Base-by-base conservation (phyloP, 2,797 vertebrate genomes). In the Monodelphis domestica region DNA sequence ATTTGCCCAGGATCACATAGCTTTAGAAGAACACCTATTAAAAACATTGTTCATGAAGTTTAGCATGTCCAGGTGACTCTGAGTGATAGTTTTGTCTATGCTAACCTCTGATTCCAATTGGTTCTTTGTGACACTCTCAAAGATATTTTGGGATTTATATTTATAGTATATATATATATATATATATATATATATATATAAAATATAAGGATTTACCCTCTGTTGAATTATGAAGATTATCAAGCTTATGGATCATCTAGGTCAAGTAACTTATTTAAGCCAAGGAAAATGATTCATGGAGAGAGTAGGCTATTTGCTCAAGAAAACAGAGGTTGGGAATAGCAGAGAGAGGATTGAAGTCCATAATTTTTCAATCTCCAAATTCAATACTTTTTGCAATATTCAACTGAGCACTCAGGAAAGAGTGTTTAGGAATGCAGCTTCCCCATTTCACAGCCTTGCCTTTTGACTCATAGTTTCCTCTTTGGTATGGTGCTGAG, bases 401-500 rank as follows among this genome's bases (percentile, higher is more conserved):
- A 63, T 29, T 54, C 89, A 91, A 11, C 52, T 17, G 63, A 70
- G 24, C 50, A 1, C 84, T 91, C 70, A 91, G n/a, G 88, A 89
- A 92, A 30, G 84, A 90, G 53, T 30, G 52, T 93, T 78, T 21
- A 5, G 30, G 57, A 59, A 88, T 17, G 5, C 33, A 38, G 50
- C n/a, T 54, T 87, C 87, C 53, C 1, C 45, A 51, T 15, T 12
- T 38, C 9, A 53, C 29, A 92, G 50, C 54, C 53, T 53, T 94
- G 33, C n/a, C 70, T 96, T 89, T 59, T 14, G 54, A 55, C 33
- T 55, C 28, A 45, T 50, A 59, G 70, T 63, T 89, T 87, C 90
- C 53, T 90, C 70, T 93, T 87, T 93, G 84, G 63, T 92, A 96
- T 24, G 45, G 91, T 63, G 30, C 52, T 50, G 50, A 93, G 45